These are phyloP conservation scores for Atrina japonica DNA, from an alignment of 2,888 invertebrate genomes.

Conservation along the genomic window DNA sequence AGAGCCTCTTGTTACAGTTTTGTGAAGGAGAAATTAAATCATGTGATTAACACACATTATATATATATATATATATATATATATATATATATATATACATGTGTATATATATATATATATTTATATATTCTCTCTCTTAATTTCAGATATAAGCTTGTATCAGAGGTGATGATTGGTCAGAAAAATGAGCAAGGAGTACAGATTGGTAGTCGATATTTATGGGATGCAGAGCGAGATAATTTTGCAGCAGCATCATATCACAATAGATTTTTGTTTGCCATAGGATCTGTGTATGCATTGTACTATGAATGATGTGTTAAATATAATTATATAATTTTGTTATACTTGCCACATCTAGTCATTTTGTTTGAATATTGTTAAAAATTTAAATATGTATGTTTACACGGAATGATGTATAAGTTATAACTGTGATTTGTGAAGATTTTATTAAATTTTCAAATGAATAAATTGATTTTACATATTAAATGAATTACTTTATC, in stretches of 20 bases:
- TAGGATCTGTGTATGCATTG: slow-evolving; percentile 68
- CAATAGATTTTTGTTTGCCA: slow-evolving; percentile 66
- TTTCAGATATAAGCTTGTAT: slow-evolving; percentile 71
- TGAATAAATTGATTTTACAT: background rate
- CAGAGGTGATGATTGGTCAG: slow-evolving; percentile 68
- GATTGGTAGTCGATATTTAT: slow-evolving; percentile 70
- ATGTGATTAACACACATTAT: too few relatives aligned
- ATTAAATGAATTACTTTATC: too few relatives aligned
- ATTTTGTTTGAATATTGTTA: slow-evolving; percentile 4
- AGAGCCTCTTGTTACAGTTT: too few relatives aligned
- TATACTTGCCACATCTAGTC: too few relatives aligned
- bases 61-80: too few relatives aligned
- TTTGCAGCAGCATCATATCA: slow-evolving; percentile 65
- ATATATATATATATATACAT: too few relatives aligned
- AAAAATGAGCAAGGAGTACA: slow-evolving; percentile 69
- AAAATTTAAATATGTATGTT: slow-evolving; percentile 10
- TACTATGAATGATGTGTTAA: slow-evolving; percentile 65
- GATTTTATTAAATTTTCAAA: background rate
- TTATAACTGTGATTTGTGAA: background rate
- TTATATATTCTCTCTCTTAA: too few relatives aligned
- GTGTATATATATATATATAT: too few relatives aligned
- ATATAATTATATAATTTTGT: too few relatives aligned
- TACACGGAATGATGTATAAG: too few relatives aligned
- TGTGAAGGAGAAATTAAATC: too few relatives aligned
- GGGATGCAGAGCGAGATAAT: slow-evolving; percentile 71